phyloP scores from a whole-genome alignment of 2,797 vertebrate genomes.

The Menidia menidia region DNA sequence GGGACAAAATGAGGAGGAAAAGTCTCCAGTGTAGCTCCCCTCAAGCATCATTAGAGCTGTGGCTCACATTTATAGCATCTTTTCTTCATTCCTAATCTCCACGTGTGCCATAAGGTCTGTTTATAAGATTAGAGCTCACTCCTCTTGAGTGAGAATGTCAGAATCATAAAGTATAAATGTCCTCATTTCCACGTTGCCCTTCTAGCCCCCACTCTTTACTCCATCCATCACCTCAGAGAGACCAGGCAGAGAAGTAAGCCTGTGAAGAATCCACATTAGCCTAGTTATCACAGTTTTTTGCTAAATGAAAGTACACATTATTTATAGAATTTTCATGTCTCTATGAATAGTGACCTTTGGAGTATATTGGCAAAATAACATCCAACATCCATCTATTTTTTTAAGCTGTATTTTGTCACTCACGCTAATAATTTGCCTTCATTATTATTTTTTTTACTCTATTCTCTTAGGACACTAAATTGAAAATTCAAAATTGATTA shows the following conservation, averaged over 20 bases:
- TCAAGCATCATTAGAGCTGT: constrained; percentile 31
- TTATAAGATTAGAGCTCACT: constrained; percentile 67
- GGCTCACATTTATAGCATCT: constrained; percentile 31
- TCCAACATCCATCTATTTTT: neutral
- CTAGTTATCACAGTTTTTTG: constrained; percentile 6
- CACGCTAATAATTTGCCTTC: neutral
- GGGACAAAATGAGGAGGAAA: constrained; percentile 22
- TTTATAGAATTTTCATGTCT: no score
- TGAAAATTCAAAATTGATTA: no score
- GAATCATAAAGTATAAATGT: constrained; percentile 82
- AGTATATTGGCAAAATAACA: neutral
- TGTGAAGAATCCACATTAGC: constrained; percentile 42
- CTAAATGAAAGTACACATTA: constrained; percentile 14
- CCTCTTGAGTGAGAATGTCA: constrained; percentile 67
- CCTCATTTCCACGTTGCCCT: constrained; percentile 49
- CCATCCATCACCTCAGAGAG: constrained; percentile 31
- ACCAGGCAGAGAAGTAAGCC: constrained; percentile 18
- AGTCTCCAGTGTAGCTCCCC: constrained; percentile 28
- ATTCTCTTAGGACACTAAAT: neutral
- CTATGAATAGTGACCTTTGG: no score
- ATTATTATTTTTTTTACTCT: neutral
- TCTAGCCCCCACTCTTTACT: constrained; percentile 8
- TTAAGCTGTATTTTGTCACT: neutral
- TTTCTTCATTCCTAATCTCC: constrained; percentile 31
- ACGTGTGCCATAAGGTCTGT: constrained; percentile 39